Evolutionary conservation across 2,797 vertebrate species (phyloP).

Genomic region (Channallabes apus): DNA sequence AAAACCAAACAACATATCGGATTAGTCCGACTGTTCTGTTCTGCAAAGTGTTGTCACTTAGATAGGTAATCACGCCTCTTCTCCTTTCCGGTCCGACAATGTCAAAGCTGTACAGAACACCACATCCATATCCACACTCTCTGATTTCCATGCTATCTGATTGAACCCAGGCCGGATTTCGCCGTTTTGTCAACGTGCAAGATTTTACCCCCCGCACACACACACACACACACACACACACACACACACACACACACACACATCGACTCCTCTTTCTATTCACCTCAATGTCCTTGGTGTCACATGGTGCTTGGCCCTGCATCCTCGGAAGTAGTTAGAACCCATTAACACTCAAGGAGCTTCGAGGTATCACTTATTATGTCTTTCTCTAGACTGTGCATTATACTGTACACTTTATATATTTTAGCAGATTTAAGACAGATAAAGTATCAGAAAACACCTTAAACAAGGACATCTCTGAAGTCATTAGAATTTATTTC

Average conservation of each 20-base stretch:
- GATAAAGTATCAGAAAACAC: not conserved
- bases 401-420: constrained; percentile 12
- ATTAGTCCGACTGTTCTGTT: not conserved
- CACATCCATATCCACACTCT: constrained; percentile 50
- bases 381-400: constrained; percentile 33
- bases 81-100: constrained; percentile 5
- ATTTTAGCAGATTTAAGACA: not conserved
- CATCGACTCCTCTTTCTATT: constrained; percentile 54
- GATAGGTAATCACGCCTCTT: not conserved
- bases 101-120: constrained; percentile 26
- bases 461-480: not conserved
- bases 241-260: not conserved
- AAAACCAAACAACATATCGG: not conserved
- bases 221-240: not conserved
- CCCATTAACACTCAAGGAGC: constrained; percentile 60
- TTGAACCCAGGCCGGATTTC: constrained; percentile 54
- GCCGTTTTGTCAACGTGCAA: constrained; percentile 47
- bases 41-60: not conserved
- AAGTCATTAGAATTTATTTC: not conserved
- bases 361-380: constrained; percentile 51
- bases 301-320: constrained; percentile 67
- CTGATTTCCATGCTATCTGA: constrained; percentile 51
- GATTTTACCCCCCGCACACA: constrained; percentile 11
- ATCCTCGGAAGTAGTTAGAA: constrained; percentile 71
- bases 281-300: constrained; percentile 69